Base-by-base conservation (phyloP, 1,140 invertebrate genomes). In the Chironomus striatipennis region DNA sequence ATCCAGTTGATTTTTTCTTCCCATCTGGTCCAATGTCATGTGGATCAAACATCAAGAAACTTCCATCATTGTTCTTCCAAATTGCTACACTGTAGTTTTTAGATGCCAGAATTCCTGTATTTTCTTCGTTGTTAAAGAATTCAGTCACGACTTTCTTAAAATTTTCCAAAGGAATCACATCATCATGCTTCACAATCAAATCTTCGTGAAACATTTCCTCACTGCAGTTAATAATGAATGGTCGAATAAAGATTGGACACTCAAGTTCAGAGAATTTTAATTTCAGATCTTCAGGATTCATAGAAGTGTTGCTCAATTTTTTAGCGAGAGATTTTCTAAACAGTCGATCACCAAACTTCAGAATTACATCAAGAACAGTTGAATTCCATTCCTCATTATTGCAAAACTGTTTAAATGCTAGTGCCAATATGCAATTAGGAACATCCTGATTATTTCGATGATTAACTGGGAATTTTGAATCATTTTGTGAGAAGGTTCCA, bases 321-420 rank as follows among this genome's bases (percentile, higher is more conserved):
- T 81, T 0, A 76, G 70, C 0, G 73, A 24, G 1, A 5, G 84
- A 83, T 76, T 82, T 79, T 0, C 83, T 84, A 75, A 83, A 83
- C 5, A 86, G 77, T 1, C 85, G 77, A 77, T 87, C 85, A 0
- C 85, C 85, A 64, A 86, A 86, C 75, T 83, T 83, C 6, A 86
- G 75, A 64, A 86, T 83, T 7, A 80, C 81, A 77, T 86, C 85
- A 0, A 86, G 73, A 0, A 85, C 79, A 1, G 78, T 67, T 6
- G 80, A 77, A 75, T 82, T 84, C 80, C 85, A 86, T 64, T 79
- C 79, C 9, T 74, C 75, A 17, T 79, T 73, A n/a, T 75, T 73
- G 67, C 77, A 81, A 18, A 78, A 76, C 42, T 77, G 74, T 7
- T 77, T 79, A 24, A 79, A 79, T 7, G 77, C 77, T 9, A 82